Conservation (phyloP, 2,113 vertebrate species). For the Atractosteus spatula region DNA sequence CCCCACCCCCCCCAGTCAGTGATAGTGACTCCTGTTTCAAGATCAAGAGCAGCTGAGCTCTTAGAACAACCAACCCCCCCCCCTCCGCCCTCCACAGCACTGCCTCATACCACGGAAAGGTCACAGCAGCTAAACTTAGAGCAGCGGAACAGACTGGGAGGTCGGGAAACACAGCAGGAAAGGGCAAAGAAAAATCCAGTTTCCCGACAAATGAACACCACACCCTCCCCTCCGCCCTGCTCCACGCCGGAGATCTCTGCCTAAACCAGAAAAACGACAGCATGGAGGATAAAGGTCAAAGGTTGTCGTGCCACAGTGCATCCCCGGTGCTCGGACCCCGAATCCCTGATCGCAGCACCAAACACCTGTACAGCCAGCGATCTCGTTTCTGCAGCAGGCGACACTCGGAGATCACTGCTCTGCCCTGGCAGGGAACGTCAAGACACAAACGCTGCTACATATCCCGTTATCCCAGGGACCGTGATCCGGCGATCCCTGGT, state of each 20-base stretch:
- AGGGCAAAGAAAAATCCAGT: slow-evolving; percentile 10
- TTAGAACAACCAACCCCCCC: neutral
- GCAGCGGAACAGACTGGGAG: slow-evolving; percentile 38
- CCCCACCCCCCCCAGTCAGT: slow-evolving; percentile 24
- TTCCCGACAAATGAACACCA: too few species aligned
- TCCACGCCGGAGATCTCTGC: too few species aligned
- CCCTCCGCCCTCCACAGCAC: slow-evolving; percentile 32
- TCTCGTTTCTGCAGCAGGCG: too few species aligned
- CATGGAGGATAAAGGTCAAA: neutral
- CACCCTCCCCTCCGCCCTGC: too few species aligned
- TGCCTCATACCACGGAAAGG: slow-evolving; percentile 63
- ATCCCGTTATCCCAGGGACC: too few species aligned
- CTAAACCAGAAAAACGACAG: slow-evolving; percentile 18
- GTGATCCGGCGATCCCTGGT: too few species aligned
- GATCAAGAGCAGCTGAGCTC: slow-evolving; percentile 45
- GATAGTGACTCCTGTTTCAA: neutral
- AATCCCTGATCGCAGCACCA: neutral
- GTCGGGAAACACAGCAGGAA: slow-evolving; percentile 13
- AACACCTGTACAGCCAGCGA: too few species aligned
- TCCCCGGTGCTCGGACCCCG: neutral
- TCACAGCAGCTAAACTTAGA: slow-evolving; percentile 65
- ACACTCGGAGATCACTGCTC: too few species aligned
- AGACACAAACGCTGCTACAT: too few species aligned
- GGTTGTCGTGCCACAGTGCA: neutral
- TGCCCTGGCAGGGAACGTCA: too few species aligned